phyloP scores from a whole-genome alignment of 64 coral and sea anemone genomes.

The Stichodactyla mertensii region DNA sequence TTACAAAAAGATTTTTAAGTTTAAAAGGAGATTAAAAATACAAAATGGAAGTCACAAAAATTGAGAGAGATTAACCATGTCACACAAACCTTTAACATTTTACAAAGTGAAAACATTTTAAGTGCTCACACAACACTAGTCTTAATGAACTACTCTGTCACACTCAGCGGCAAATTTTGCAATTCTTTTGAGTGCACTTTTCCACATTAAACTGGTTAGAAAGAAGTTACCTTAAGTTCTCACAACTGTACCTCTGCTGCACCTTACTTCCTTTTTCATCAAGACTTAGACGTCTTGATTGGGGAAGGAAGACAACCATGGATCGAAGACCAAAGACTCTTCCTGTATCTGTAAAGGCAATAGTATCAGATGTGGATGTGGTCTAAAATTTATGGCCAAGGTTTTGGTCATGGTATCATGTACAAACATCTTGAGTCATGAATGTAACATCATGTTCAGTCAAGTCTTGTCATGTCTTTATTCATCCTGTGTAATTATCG shows the following conservation, averaged over 20 bases:
- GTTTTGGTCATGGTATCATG: background rate
- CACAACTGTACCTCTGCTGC: constrained; percentile 27
- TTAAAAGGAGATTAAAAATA: background rate
- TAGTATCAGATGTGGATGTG: constrained; percentile 14
- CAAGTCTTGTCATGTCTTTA: no score
- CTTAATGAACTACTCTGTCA: background rate
- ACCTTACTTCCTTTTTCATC: constrained; percentile 92
- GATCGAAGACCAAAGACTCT: constrained; percentile 9
- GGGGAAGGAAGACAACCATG: constrained; percentile 98
- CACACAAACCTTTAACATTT: background rate
- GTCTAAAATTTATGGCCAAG: background rate
- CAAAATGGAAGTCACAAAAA: no score
- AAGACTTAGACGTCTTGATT: constrained; percentile 88
- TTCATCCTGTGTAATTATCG: no score
- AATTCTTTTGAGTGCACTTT: background rate
- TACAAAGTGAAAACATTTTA: background rate
- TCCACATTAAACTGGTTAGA: background rate
- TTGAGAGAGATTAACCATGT: background rate
- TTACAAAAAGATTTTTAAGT: no score
- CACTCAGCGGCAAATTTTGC: background rate
- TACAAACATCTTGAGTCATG: no score
- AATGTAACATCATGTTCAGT: no score
- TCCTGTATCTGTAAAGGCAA: constrained; percentile 29
- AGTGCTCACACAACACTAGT: background rate
- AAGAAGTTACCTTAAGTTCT: constrained; percentile 4